phyloP scores from a whole-genome alignment of 1,140 invertebrate species.

The Radopholus similis region DNA sequence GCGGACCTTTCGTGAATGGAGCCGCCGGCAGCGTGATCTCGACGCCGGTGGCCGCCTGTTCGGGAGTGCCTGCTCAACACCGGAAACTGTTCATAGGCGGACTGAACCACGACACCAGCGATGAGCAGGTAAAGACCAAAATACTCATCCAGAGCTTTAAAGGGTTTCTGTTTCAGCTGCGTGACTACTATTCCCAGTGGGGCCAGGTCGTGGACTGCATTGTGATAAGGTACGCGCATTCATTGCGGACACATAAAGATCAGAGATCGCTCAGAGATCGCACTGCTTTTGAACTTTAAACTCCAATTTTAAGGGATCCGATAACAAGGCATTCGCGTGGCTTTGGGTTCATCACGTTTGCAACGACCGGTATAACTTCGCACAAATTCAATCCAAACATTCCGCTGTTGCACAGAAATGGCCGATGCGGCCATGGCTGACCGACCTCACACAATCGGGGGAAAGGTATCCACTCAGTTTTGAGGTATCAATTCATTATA shows the following conservation, averaged over 20 bases:
- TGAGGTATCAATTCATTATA: neutral
- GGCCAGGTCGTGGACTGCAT: conserved; percentile 89
- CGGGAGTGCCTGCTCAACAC: conserved; percentile 25
- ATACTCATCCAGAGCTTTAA: too few species aligned
- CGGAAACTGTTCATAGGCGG: conserved; percentile 35
- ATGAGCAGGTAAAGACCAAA: conserved; percentile 73
- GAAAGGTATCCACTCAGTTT: conserved; percentile 48
- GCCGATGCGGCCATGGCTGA: conserved; percentile 87
- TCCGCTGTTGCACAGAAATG: conserved; percentile 65
- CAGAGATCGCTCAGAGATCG: too few species aligned
- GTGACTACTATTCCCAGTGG: conserved; percentile 90
- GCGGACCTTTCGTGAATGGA: neutral
- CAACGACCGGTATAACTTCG: conserved; percentile 61
- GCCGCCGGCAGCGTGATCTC: conserved; percentile 1
- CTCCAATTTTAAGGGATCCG: conserved; percentile 71
- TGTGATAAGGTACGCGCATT: conserved; percentile 71
- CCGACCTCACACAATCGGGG: conserved; percentile 75
- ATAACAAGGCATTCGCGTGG: conserved; percentile 87
- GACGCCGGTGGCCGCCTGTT: too few species aligned
- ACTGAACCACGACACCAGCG: conserved; percentile 71
- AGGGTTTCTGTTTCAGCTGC: conserved; percentile 63
- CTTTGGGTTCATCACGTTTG: conserved; percentile 94
- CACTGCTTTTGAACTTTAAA: neutral
- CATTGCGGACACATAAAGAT: too few species aligned
- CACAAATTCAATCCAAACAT: neutral